Conservation (phyloP, 2,797 vertebrate genomes). For the Florisuga fusca region DNA sequence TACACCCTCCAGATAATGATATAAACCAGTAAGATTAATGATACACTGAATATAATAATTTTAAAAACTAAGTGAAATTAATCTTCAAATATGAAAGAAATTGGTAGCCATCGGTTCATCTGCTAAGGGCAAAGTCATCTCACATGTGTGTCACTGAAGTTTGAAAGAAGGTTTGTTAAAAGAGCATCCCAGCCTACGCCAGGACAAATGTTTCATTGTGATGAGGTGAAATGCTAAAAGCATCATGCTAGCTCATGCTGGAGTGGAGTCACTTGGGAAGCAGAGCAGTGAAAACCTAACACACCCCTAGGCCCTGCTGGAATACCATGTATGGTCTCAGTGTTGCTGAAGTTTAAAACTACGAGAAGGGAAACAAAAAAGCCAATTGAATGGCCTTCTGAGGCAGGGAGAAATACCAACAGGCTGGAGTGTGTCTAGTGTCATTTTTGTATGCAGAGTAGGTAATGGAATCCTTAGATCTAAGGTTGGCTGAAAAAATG, state of each 20-base stretch:
- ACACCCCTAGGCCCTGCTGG: neutral
- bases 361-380: neutral
- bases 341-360: neutral
- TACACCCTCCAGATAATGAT: neutral
- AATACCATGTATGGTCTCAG: neutral
- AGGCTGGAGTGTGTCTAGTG: neutral
- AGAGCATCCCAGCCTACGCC: neutral
- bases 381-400: neutral
- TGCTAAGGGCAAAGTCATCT: neutral
- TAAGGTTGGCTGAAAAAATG: neutral
- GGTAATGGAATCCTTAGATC: neutral
- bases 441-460: neutral
- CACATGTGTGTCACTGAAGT: neutral
- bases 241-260: neutral
- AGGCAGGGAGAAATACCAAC: neutral
- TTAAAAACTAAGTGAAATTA: neutral
- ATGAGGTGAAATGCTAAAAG: slow-evolving; percentile 38
- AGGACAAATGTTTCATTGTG: slow-evolving; percentile 5
- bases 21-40: neutral
- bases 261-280: neutral
- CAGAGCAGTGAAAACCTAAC: neutral
- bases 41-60: neutral
- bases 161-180: neutral
- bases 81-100: neutral
- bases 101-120: neutral